Evolutionary conservation across 2,113 vertebrate genomes (phyloP), one percentile per base, ranked within the genome.

Genomic region (Puma concolor): DNA sequence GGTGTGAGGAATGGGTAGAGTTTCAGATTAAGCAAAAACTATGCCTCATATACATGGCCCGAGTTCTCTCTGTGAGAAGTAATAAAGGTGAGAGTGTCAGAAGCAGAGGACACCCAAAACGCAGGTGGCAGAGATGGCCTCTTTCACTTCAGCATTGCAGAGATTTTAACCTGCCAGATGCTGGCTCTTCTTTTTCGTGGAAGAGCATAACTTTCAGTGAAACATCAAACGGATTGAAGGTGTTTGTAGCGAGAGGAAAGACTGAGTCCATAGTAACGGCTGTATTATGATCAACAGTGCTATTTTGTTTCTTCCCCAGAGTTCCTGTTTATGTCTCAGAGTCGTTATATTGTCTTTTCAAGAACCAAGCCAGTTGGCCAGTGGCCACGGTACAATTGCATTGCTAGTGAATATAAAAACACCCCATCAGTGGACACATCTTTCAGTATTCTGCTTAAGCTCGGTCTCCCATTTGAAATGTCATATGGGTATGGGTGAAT

Each of bases 261-360:
- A 90, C 33, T 4, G 87, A 81, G 69, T 88, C 90, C 94, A 91
- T 97, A 94, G 96, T 94, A 97, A 98, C 80, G 23, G 48, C 81
- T 90, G 38, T 94, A 85, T 98, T 98, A 88, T 97, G 92, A 91
- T 96, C 97, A 98, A 94, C 97, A 98, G 19, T n/a, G 52, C 87
- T 94, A 5, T 87, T 96, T 96, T 96, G 93, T 96, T 98, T 97
- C 83, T 87, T 92, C 74, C 76, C 48, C 60, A 57, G 91, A 95
- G 96, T 97, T 97, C 95, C 97, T 98, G 94, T 97, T 97, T 95
- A 97, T 96, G 88, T 97, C 97, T 98, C 80, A 3, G 3, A 87
- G 95, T 52, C 87, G 96, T 96, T 96, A 60, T 81, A 92, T 90
- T 97, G 95, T 98, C 95, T 96, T 87, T 95, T 92, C 57, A 80